These are phyloP conservation scores for Cetonia aurata DNA, from an alignment of 2,888 invertebrate species.

Conservation along the genomic window DNA sequence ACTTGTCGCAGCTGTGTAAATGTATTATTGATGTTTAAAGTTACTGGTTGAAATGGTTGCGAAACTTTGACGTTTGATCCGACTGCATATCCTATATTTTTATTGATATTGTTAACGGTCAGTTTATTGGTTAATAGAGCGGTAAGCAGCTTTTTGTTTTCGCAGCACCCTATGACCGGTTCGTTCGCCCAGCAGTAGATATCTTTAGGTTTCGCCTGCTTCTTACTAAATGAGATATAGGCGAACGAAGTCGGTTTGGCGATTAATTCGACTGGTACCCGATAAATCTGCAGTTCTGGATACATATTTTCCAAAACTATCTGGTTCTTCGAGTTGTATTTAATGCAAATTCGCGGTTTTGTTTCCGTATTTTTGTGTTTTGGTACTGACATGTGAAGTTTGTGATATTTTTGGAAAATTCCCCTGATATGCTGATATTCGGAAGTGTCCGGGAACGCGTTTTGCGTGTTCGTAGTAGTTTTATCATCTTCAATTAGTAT, in stretches of 20 bases:
- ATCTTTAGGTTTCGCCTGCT: not conserved
- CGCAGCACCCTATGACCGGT: conserved; percentile 6
- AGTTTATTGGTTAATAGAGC: not conserved
- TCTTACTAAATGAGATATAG: conserved; percentile 12
- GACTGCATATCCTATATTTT: not conserved
- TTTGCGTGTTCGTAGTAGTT: not conserved
- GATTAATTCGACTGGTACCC: conserved; percentile 31
- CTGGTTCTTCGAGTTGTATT: conserved; percentile 33
- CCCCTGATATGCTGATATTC: conserved; percentile 1
- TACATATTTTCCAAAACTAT: conserved; percentile 41
- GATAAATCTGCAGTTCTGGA: conserved; percentile 19
- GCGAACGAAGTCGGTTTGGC: conserved; percentile 24
- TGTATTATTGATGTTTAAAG: too few relatives aligned
- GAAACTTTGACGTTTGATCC: not conserved
- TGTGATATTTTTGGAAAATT: conserved; percentile 9
- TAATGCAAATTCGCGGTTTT: conserved; percentile 15
- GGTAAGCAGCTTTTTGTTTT: not conserved
- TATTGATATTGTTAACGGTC: too few relatives aligned
- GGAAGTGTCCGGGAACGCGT: not conserved
- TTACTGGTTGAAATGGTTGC: too few relatives aligned
- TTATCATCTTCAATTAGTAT: not conserved
- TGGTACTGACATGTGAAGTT: not conserved
- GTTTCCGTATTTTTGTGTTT: conserved; percentile 18
- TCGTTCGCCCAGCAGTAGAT: conserved; percentile 31
- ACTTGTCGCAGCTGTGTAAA: too few relatives aligned